Evolutionary conservation across 1,140 invertebrate genomes (phyloP).

Genomic region (Bombyx mori): ASM3026992v2 NC_085130.1:9935501-9936000

Average conservation of each 20-base stretch:
- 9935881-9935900: no score
- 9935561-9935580: slow-evolving; percentile 14
- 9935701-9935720: no score
- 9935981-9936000: slow-evolving; percentile 47
- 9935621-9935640: background rate
- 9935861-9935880: no score
- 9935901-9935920: background rate
- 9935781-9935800: no score
- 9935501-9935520: slow-evolving; percentile 12
- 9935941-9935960: slow-evolving; percentile 56
- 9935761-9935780: no score
- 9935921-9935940: slow-evolving; percentile 41
- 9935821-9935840: background rate
- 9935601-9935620: background rate
- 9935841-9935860: no score
- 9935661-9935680: background rate
- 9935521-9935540: slow-evolving; percentile 10
- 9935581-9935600: background rate
- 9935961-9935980: slow-evolving; percentile 42
- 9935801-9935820: no score
- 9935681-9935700: background rate
- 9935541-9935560: slow-evolving; percentile 15
- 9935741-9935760: no score
- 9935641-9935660: background rate
- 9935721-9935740: no score